Percentiles rank a stretch among this genome's conserved stretches.
phyloP scores from a whole-genome alignment of 2,888 invertebrate species.

The Drosophila kuntzei region DNA sequence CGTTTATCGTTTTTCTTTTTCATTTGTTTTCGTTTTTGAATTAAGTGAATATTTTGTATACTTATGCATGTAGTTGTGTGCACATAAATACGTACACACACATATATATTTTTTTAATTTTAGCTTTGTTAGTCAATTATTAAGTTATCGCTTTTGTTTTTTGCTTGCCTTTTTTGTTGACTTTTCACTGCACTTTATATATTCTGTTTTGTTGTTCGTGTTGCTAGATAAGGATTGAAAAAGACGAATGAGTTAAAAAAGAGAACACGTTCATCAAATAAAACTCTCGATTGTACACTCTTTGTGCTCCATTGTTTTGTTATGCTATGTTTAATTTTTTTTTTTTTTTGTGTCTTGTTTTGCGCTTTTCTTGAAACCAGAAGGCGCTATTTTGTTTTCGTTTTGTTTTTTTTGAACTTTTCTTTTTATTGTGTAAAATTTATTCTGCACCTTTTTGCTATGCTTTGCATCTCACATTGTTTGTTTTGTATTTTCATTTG shows the following conservation, averaged over 20 bases:
- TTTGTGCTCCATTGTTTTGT: conserved; percentile 44
- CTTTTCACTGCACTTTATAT: conserved; percentile 43
- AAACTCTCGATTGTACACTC: conserved; percentile 44
- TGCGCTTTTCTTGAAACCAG: conserved; percentile 9
- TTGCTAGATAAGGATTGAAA: conserved; percentile 32
- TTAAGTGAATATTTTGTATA: conserved; percentile 45
- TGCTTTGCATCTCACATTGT: conserved; percentile 28
- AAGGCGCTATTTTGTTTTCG: conserved; percentile 1
- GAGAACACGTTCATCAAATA: conserved; percentile 37
- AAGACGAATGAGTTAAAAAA: conserved; percentile 37
- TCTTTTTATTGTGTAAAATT: conserved; percentile 10
- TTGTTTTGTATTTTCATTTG: conserved; percentile 9
- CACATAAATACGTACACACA: conserved; percentile 24
- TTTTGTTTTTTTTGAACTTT: background rate
- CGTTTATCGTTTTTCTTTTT: conserved; percentile 15
- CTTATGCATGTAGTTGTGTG: conserved; percentile 32
- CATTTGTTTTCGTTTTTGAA: conserved; percentile 4
- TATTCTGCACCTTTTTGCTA: conserved; percentile 13
- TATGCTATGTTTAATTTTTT: conserved; percentile 6
- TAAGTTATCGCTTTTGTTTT: conserved; percentile 34
- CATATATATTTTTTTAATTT: conserved; percentile 21
- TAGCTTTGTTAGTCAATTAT: conserved; percentile 22
- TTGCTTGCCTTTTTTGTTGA: conserved; percentile 42
- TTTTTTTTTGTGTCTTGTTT: conserved; percentile 4
- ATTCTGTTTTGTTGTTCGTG: conserved; percentile 34